Conservation (phyloP, 2,888 invertebrate genomes). For the Drosophila rellima region DNA sequence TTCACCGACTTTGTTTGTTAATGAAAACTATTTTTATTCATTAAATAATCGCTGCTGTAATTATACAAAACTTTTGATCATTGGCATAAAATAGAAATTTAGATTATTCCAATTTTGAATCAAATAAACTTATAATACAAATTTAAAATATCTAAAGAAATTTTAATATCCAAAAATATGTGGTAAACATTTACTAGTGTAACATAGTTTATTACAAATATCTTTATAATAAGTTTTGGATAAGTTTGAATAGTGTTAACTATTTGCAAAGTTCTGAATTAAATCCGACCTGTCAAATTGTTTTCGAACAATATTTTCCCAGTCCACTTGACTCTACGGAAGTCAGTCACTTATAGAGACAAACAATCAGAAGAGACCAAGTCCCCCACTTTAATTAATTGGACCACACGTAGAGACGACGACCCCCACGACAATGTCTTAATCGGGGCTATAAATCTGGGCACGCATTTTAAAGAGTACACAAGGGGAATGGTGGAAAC, state of each 20-base stretch:
- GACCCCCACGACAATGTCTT: conserved; percentile 59
- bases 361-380: conserved; percentile 50
- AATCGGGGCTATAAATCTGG: conserved; percentile 65
- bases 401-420: conserved; percentile 58
- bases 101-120: too few species aligned
- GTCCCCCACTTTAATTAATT: conserved; percentile 57
- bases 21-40: background rate
- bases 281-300: conserved; percentile 44
- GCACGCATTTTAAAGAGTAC: conserved; percentile 68
- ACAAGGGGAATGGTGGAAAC: conserved; percentile 26
- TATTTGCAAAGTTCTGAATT: background rate
- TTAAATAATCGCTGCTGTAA: too few species aligned
- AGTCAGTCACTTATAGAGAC: conserved; percentile 55
- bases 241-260: background rate
- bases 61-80: too few species aligned
- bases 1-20: background rate
- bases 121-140: too few species aligned
- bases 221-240: background rate
- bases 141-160: too few species aligned
- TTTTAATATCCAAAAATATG: too few species aligned
- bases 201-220: background rate
- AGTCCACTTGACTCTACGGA: conserved; percentile 38
- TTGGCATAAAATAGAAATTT: too few species aligned
- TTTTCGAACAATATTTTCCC: conserved; percentile 44
- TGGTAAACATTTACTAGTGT: too few species aligned